phyloP scores from a whole-genome alignment of 2,113 vertebrate species.

The Petrocephalus zakoni region DNA sequence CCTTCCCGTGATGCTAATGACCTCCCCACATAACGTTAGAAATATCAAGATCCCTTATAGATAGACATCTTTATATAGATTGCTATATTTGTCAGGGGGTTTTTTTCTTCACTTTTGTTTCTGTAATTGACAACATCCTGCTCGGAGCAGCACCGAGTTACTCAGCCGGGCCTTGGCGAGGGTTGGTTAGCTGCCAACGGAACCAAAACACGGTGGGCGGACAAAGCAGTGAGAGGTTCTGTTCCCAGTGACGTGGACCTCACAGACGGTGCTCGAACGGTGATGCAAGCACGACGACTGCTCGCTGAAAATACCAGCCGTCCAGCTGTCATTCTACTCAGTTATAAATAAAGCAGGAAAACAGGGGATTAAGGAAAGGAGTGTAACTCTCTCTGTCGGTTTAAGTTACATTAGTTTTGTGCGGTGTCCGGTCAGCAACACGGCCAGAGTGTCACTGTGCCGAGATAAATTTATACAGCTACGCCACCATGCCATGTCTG shows the following conservation, averaged over 20 bases:
- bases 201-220: constrained; percentile 8
- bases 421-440: not conserved
- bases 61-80: not conserved
- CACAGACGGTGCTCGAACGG: constrained; percentile 6
- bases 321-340: not conserved
- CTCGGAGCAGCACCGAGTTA: not conserved
- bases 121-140: constrained; percentile 2
- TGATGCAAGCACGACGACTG: constrained; percentile 4
- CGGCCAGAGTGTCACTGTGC: not conserved
- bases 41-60: constrained; percentile 1
- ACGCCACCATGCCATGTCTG: not conserved
- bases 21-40: not conserved
- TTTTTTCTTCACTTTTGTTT: not conserved
- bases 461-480: not conserved
- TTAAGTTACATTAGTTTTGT: not conserved
- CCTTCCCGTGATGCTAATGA: not conserved
- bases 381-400: not conserved
- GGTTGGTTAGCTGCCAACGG: constrained; percentile 6
- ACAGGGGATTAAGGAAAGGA: not conserved
- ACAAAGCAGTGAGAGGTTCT: constrained; percentile 1
- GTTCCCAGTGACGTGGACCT: constrained; percentile 6
- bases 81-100: not conserved
- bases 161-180: not conserved
- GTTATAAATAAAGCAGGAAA: not conserved
- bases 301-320: constrained; percentile 4